Conservation (phyloP, 2,113 vertebrate genomes). For the Caretta caretta region DNA sequence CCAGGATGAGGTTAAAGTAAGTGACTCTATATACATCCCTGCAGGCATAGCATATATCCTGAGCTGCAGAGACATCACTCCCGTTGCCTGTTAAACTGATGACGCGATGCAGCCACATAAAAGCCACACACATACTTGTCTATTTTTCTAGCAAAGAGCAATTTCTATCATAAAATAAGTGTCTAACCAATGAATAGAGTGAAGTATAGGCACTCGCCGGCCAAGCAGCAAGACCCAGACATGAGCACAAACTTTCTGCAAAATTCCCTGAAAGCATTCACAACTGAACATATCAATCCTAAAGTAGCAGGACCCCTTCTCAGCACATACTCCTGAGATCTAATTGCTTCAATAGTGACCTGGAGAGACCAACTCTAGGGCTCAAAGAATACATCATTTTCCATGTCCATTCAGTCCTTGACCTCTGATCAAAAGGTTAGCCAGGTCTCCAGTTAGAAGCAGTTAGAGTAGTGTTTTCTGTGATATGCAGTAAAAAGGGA, state of each 20-base stretch:
- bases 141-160: neutral
- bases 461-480: neutral
- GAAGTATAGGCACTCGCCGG: neutral
- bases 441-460: neutral
- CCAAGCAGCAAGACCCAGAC: neutral
- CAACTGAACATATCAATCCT: neutral
- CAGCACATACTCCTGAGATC: neutral
- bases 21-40: neutral
- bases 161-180: neutral
- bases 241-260: neutral
- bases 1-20: too few relatives aligned
- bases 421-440: neutral
- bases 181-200: too few relatives aligned
- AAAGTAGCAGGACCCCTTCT: neutral
- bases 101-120: neutral
- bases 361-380: neutral
- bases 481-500: neutral
- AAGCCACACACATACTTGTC: accelerated
- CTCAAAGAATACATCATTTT: neutral
- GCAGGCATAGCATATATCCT: too few relatives aligned
- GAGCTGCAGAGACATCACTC: neutral
- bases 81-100: neutral
- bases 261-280: neutral
- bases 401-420: neutral
- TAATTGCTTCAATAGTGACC: neutral